Conservation (phyloP, 2,888 invertebrate species). For the Trichacis sp. region DNA sequence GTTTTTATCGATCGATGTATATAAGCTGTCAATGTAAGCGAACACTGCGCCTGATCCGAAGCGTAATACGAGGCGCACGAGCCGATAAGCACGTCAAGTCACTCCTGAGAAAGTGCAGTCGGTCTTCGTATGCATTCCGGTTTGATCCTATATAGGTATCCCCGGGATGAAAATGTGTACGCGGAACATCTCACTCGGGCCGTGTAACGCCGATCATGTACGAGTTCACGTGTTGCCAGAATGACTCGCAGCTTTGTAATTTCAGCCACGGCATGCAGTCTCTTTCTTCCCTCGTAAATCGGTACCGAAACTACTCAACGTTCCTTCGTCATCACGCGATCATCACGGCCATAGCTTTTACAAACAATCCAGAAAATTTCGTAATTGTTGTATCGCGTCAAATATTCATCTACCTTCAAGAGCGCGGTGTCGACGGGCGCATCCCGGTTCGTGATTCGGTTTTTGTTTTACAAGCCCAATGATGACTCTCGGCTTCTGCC, state of each 20-base stretch:
- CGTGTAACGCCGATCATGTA: conserved; percentile 16
- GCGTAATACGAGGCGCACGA: conserved; percentile 41
- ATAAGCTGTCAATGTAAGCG: conserved; percentile 25
- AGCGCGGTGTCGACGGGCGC: background rate
- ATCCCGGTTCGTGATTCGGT: conserved; percentile 19
- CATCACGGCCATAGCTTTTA: background rate
- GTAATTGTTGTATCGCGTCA: background rate
- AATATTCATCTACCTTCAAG: background rate
- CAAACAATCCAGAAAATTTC: background rate
- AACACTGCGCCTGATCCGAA: conserved; percentile 35
- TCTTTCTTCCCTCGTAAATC: conserved; percentile 45
- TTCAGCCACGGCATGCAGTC: conserved; percentile 61
- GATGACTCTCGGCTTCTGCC: conserved; percentile 52
- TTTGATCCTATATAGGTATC: conserved; percentile 26
- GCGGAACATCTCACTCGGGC: conserved; percentile 7
- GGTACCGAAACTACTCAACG: conserved; percentile 39
- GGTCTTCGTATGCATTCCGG: conserved; percentile 23
- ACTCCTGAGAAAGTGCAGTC: conserved; percentile 20
- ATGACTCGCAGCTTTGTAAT: conserved; percentile 65
- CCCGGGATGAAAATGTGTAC: conserved; percentile 13
- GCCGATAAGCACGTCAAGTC: conserved; percentile 34
- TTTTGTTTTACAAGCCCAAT: conserved; percentile 51
- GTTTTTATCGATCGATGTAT: conserved; percentile 48
- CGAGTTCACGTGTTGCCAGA: conserved; percentile 50
- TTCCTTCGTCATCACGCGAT: conserved; percentile 26